Evolutionary conservation across 2,888 invertebrate species (phyloP), one percentile per base, ranked within the genome.

Genomic region (Gastrophysa polygoni): DNA sequence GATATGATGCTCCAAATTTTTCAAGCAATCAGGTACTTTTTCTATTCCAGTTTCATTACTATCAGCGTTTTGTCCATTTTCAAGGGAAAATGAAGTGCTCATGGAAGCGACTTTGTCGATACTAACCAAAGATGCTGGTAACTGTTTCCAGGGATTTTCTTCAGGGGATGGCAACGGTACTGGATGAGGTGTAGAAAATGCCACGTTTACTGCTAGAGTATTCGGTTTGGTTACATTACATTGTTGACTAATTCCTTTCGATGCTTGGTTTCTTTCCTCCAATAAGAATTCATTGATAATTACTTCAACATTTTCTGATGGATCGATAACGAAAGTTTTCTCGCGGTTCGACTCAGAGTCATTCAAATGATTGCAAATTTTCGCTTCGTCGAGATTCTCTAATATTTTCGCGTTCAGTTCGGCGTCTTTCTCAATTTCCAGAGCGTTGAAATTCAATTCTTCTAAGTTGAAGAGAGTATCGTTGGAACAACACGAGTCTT

Each of bases 401-500:
- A 49, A 43, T 32, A 49, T n/a, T 14, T 38, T 38, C 38, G n/a
- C 4, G 6, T 38, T 38, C 38, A 7, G 14, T 38, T 61, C 59
- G 14, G 58, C 56, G 38, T 68, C 68, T 32, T 68, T 70, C 48
- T 75, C 75, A 17, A 48, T 57, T 54, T 75, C 74, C 49, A 65
- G 69, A 11, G 69, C 66, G 18, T 62, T 76, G 61, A 65, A 75
- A 20, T 76, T 77, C 49, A 82, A 69, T 66, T 88, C 87, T 73
- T 88, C 88, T 29, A 87, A 83, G 72, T 88, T 87, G 75, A 87
- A 88, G 1, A 87, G 77, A 0, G 88, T 87, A 70, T 87, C 87
- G 75, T 87, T 87, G 20, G 87, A 87, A 77, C 87, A 87, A 83
- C 87, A 88, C 2, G 87, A 87, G 73, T 87, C 87, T 68, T 87